A percentile compares a stretch with the other conserved stretches of the same genome.
Evolutionary conservation across 2,888 invertebrate genomes (phyloP).

Genomic region (Coelogynopora nodosa): DNA sequence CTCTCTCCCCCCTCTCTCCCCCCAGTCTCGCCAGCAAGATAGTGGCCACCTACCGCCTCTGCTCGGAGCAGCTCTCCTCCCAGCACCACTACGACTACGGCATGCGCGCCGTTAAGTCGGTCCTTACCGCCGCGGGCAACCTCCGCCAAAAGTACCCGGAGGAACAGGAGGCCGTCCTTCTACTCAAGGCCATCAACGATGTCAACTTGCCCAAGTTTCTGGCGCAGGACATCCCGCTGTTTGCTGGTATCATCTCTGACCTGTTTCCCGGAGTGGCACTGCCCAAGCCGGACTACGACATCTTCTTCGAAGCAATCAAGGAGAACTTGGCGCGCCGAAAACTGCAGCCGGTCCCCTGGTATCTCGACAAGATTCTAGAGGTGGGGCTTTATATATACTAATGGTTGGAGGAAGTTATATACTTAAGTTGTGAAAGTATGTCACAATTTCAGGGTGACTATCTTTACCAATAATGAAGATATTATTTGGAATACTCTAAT

Average conservation of each 20-base stretch:
- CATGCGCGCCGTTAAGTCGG: slow-evolving; percentile 63
- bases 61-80: slow-evolving; percentile 62
- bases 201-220: slow-evolving; percentile 63
- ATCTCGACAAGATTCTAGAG: slow-evolving; percentile 64
- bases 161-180: slow-evolving; percentile 58
- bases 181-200: slow-evolving; percentile 62
- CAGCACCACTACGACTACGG: slow-evolving; percentile 65
- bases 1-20: slow-evolving; percentile 34
- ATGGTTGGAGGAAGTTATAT: not conserved
- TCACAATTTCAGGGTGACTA: not conserved
- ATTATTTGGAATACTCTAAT: not conserved
- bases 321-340: slow-evolving; percentile 58
- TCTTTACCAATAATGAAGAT: not conserved
- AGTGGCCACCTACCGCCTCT: slow-evolving; percentile 61
- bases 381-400: too few species aligned
- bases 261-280: slow-evolving; percentile 62
- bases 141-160: slow-evolving; percentile 60
- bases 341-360: slow-evolving; percentile 61
- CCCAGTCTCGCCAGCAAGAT: slow-evolving; percentile 61
- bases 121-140: slow-evolving; percentile 62
- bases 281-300: slow-evolving; percentile 62
- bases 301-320: slow-evolving; percentile 57
- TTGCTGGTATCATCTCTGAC: slow-evolving; percentile 62
- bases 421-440: not conserved
- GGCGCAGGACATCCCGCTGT: slow-evolving; percentile 61